Evolutionary conservation across 2,113 vertebrate species (phyloP).

Genomic region (Psammodynastes pulverulentus): DNA sequence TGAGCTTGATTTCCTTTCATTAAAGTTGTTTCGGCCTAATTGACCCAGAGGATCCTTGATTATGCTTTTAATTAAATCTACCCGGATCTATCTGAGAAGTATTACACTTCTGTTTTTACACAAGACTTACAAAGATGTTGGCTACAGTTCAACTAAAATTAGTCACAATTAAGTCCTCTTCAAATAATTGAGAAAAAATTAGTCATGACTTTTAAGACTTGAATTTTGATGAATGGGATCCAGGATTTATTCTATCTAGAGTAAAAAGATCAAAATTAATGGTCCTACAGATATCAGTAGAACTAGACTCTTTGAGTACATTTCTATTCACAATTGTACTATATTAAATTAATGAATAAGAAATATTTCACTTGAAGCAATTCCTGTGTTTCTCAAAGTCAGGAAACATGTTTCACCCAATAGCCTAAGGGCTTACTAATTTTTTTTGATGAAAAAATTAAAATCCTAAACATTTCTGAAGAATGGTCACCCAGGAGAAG

Average conservation of each 20-base stretch:
- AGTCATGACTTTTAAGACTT: neutral
- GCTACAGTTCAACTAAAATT: neutral
- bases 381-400: neutral
- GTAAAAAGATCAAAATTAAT: neutral
- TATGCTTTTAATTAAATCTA: slow-evolving; percentile 5
- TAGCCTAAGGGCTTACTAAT: neutral
- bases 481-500: neutral
- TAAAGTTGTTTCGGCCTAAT: neutral
- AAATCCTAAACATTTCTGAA: neutral
- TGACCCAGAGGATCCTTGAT: neutral
- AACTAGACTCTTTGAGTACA: neutral
- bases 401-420: neutral
- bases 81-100: neutral
- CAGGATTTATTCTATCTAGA: neutral
- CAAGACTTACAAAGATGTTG: neutral
- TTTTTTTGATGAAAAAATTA: neutral
- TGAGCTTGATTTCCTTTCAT: neutral
- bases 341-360: neutral
- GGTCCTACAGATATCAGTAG: neutral
- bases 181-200: neutral
- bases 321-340: neutral
- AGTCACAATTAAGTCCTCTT: neutral
- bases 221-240: neutral
- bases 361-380: neutral
- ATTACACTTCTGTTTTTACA: neutral